These are phyloP conservation scores for Bucco capensis DNA, from an alignment of 2,113 vertebrate species.

Conservation along the genomic window DNA sequence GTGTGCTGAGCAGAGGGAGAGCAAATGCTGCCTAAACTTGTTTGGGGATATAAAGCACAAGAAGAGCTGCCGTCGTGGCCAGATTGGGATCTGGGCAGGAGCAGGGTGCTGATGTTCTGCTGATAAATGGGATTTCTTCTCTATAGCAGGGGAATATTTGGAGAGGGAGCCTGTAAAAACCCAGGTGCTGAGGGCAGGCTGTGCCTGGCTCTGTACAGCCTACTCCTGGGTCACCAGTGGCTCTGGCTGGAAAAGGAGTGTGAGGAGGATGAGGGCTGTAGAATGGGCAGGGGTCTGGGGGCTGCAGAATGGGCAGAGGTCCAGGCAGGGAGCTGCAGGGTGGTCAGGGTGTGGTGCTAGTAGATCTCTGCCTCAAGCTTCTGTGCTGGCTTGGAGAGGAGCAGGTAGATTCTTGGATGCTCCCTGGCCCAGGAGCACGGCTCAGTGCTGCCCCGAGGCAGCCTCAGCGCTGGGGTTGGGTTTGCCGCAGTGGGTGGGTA, in stretches of 20 bases:
- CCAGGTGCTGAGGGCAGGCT: accelerated
- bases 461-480: background rate
- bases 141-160: background rate
- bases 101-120: accelerated
- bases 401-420: background rate
- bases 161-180: background rate
- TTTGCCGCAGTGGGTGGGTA: background rate
- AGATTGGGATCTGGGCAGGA: accelerated
- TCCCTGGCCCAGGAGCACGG: background rate
- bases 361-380: accelerated
- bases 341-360: accelerated
- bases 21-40: accelerated
- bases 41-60: background rate
- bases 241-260: accelerated
- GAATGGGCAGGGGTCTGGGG: background rate
- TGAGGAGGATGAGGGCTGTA: background rate
- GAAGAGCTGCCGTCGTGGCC: background rate
- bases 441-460: accelerated
- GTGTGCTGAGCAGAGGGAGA: background rate
- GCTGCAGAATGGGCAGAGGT: background rate
- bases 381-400: background rate
- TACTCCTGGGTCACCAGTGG: background rate
- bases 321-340: background rate
- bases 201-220: background rate
- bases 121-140: background rate